phyloP scores from a whole-genome alignment of 2,888 invertebrate genomes.

The Erebia aethiops region DNA sequence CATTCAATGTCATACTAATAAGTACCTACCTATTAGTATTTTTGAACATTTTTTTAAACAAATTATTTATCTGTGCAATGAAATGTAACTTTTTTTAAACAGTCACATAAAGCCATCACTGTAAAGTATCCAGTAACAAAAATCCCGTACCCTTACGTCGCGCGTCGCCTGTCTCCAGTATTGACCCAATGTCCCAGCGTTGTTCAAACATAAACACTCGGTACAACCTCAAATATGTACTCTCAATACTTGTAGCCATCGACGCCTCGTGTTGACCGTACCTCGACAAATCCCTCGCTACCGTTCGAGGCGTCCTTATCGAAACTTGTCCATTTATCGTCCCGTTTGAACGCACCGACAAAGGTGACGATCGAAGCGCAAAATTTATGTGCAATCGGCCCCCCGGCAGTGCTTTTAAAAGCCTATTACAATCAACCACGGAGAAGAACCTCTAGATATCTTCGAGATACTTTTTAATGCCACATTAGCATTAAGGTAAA shows the following conservation, averaged over 20 bases:
- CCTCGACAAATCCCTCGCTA: slow-evolving; percentile 77
- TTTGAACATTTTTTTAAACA: background rate
- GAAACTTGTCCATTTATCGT: slow-evolving; percentile 67
- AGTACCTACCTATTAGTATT: too few species aligned
- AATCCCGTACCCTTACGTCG: slow-evolving; percentile 35
- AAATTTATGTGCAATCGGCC: slow-evolving; percentile 57
- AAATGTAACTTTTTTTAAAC: background rate
- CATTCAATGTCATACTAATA: too few species aligned
- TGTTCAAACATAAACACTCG: slow-evolving; percentile 47
- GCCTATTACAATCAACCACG: slow-evolving; percentile 44
- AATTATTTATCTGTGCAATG: background rate
- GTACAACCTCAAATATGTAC: slow-evolving; percentile 54
- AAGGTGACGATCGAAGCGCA: slow-evolving; percentile 72
- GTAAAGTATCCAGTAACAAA: slow-evolving; percentile 32
- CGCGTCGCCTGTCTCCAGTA: slow-evolving; percentile 44
- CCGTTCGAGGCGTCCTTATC: slow-evolving; percentile 70
- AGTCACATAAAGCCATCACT: slow-evolving; percentile 2
- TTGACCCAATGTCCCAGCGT: slow-evolving; percentile 45
- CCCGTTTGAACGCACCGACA: slow-evolving; percentile 74
- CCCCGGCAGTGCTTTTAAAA: slow-evolving; percentile 44
- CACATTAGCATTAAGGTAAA: too few species aligned
- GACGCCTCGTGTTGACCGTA: slow-evolving; percentile 68
- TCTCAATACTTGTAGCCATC: slow-evolving; percentile 50
- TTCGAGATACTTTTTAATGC: slow-evolving; percentile 38
- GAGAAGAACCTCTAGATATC: slow-evolving; percentile 37